A percentile compares a stretch with the other conserved stretches of the same genome.
phyloP scores from a whole-genome alignment of 2,888 invertebrate species.

The Smittia aterrima region DNA sequence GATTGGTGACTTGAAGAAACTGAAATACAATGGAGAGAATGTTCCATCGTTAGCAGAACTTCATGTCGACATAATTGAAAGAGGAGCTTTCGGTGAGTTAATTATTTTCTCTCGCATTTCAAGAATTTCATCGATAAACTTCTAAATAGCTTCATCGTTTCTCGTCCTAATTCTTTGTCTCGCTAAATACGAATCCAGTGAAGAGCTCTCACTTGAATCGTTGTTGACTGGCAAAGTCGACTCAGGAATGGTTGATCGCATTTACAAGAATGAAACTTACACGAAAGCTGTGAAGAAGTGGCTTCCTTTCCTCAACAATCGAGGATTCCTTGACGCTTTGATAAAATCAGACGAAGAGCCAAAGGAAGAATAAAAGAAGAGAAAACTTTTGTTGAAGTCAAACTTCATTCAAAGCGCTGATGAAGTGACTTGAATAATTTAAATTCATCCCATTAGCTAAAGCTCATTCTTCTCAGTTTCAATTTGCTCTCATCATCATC shows the following conservation, averaged over 20 bases:
- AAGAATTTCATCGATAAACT: neutral
- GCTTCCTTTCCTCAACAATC: conserved; percentile 31
- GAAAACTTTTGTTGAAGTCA: no score
- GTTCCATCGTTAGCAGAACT: conserved; percentile 36
- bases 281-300: conserved; percentile 5
- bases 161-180: neutral
- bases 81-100: conserved; percentile 5
- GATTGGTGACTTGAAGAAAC: neutral
- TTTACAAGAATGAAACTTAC: neutral
- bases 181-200: neutral
- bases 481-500: no score
- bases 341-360: neutral
- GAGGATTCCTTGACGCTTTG: conserved; percentile 25
- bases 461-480: no score
- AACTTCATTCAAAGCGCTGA: no score
- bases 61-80: conserved; percentile 21
- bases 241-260: neutral
- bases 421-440: no score
- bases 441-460: no score
- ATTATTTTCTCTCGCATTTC: neutral
- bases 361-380: no score
- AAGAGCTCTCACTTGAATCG: conserved; percentile 4
- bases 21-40: conserved; percentile 7
- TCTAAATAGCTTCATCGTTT: neutral
- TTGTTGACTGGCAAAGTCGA: neutral